Base-by-base conservation (phyloP, 2,113 vertebrate species). In the Maccullochella peelii region DNA sequence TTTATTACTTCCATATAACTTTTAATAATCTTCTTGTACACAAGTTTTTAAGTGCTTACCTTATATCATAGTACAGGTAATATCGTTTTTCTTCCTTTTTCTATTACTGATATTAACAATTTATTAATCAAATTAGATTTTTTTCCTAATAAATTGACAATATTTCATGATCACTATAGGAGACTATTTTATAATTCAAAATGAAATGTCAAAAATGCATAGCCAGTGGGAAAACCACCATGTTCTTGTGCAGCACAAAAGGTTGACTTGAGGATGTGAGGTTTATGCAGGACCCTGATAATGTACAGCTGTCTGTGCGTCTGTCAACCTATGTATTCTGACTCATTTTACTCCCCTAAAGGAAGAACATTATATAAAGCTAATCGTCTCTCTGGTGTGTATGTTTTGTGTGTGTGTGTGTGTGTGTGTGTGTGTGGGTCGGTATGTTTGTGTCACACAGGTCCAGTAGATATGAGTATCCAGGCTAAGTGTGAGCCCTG, bases 401-500 rank as follows among this genome's bases (percentile, higher is more conserved):
- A 44, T 82, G 36, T 25, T 5, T 44, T 67, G 8, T 70, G 0
- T 42, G 10, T 14, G 54, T 62, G 44, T 16, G 23, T 33, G 9
- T n/a, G 52, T 63, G 47, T 18, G 23, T 73, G 71, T 59, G 55
- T 67, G 12, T 82, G 30, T 67, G 36, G 25, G 55, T 52, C 8
- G 20, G 25, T 91, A 55, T 85, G 62, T 81, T 44, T 94, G 80
- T 92, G 71, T 69, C 59, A 12, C 27, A 68, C 95, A 99, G 98
- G 98, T 70, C 97, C 97, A 0, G 94, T 99, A 70, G 98, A 99
- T 88, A 79, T 98, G 73, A 96, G 47, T 81, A 97, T 99, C 90
- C 96, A 97, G 86, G 97, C 98, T 30, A 99, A 99, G 86, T 99
- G 98, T 91, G 97, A 97, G n/a, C 98, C 98, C 3, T 99, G 98